Evolutionary conservation across 2,888 invertebrate species (phyloP).

Genomic region (Hirtodrosophila duncani): DNA sequence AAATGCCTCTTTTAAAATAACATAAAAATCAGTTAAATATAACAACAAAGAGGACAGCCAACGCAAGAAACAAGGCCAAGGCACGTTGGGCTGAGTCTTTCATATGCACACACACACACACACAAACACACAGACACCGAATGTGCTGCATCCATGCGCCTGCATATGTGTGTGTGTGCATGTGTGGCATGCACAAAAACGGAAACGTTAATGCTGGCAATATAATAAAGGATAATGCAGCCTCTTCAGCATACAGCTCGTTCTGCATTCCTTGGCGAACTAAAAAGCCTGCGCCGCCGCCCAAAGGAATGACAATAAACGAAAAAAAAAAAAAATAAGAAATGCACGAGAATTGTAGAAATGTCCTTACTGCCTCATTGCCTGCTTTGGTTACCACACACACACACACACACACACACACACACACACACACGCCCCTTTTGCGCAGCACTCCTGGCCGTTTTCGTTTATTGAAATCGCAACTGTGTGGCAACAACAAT

Average conservation of each 20-base stretch:
- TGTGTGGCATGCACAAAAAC: constrained; percentile 31
- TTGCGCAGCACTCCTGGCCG: too few relatives aligned
- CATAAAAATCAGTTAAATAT: constrained; percentile 41
- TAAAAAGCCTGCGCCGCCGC: constrained; percentile 11
- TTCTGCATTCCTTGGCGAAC: constrained; percentile 36
- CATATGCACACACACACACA: too few relatives aligned
- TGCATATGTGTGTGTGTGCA: constrained; percentile 14
- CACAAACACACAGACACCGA: neutral
- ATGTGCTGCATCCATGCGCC: constrained; percentile 18
- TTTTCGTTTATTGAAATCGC: constrained; percentile 36
- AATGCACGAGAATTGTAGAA: constrained; percentile 19
- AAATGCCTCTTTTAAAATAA: constrained; percentile 38
- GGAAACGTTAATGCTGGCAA: constrained; percentile 49
- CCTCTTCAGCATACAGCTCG: neutral
- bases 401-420: too few relatives aligned
- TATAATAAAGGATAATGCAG: constrained; percentile 53
- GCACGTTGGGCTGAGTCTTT: constrained; percentile 21
- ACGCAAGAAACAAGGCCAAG: constrained; percentile 25
- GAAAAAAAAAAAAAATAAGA: constrained; percentile 23
- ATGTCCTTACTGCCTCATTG: constrained; percentile 29
- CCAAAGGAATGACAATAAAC: constrained; percentile 41
- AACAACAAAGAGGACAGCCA: constrained; percentile 6
- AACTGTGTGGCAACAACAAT: constrained; percentile 34
- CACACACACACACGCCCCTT: too few relatives aligned
- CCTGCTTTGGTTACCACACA: too few relatives aligned